phyloP scores from a whole-genome alignment of 2,113 vertebrate species.

The Calcarius ornatus region DNA sequence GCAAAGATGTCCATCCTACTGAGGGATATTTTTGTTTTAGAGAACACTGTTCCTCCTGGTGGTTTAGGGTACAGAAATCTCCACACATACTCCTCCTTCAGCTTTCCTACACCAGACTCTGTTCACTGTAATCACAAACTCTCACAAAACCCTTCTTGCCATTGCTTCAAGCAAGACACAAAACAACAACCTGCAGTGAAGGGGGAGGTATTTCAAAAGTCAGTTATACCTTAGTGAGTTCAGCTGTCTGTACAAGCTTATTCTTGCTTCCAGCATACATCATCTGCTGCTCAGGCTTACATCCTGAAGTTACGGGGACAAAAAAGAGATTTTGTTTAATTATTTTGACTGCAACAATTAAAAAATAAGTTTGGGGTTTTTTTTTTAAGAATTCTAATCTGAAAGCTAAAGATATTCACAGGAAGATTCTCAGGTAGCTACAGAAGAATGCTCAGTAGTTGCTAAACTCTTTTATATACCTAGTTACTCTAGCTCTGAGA shows the following conservation, averaged over 20 bases:
- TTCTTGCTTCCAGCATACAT: conserved; percentile 99
- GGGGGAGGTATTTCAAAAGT: neutral
- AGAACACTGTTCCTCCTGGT: neutral
- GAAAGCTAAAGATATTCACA: neutral
- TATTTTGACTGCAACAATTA: neutral
- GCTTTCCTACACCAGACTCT: neutral
- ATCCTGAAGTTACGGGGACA: conserved; percentile 73
- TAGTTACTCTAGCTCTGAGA: neutral
- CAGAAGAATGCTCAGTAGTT: neutral
- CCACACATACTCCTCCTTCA: neutral
- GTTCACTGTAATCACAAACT: neutral
- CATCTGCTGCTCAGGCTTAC: conserved; percentile 95
- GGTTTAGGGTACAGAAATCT: neutral
- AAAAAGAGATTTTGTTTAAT: neutral
- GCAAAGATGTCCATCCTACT: neutral
- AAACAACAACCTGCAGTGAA: neutral
- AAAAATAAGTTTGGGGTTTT: neutral
- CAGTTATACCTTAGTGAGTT: conserved; percentile 87
- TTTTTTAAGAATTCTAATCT: neutral
- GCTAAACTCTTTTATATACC: neutral
- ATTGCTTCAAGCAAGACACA: neutral
- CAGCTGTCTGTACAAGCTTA: conserved; percentile 89
- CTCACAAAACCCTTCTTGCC: neutral
- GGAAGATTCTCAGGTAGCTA: neutral
- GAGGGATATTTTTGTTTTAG: neutral